Conservation (phyloP, 2,797 vertebrate genomes). For the Enteromius unitaeniatus region DNA sequence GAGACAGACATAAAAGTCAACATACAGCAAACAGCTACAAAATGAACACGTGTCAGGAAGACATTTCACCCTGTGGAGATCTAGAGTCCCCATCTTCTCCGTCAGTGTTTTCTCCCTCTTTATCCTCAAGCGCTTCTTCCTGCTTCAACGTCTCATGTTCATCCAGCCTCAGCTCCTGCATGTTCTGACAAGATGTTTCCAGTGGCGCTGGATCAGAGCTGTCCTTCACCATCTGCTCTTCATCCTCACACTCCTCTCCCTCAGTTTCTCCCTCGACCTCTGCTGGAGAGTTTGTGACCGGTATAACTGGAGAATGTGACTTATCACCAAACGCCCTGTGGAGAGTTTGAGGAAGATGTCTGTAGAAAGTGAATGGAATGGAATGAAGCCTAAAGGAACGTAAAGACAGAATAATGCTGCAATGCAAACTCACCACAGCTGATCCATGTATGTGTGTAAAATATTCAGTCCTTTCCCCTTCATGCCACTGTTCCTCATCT, state of each 20-base stretch:
- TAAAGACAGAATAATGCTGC: neutral
- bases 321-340: slow-evolving; percentile 92
- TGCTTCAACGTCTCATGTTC: slow-evolving; percentile 57
- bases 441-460: slow-evolving; percentile 91
- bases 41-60: neutral
- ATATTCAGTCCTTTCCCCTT: slow-evolving; percentile 93
- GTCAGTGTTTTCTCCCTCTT: slow-evolving; percentile 60
- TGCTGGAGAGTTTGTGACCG: slow-evolving; percentile 66
- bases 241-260: slow-evolving; percentile 52
- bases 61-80: slow-evolving; percentile 84
- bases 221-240: slow-evolving; percentile 57
- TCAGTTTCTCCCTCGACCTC: slow-evolving; percentile 62
- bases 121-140: slow-evolving; percentile 59
- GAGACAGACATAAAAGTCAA: slow-evolving; percentile 14
- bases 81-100: slow-evolving; percentile 71
- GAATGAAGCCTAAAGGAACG: neutral
- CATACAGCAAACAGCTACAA: neutral
- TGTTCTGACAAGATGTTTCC: slow-evolving; percentile 58
- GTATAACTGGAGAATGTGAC: slow-evolving; percentile 84
- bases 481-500: slow-evolving; percentile 89
- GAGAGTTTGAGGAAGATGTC: slow-evolving; percentile 17
- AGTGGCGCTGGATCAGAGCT: slow-evolving; percentile 39
- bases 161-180: slow-evolving; percentile 69
- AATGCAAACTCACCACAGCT: slow-evolving; percentile 85
- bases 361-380: neutral